Percentiles rank a stretch among this genome's conserved stretches.
phyloP scores from a whole-genome alignment of 1,140 invertebrate species.

The Melipona quadrifasciata region DNA sequence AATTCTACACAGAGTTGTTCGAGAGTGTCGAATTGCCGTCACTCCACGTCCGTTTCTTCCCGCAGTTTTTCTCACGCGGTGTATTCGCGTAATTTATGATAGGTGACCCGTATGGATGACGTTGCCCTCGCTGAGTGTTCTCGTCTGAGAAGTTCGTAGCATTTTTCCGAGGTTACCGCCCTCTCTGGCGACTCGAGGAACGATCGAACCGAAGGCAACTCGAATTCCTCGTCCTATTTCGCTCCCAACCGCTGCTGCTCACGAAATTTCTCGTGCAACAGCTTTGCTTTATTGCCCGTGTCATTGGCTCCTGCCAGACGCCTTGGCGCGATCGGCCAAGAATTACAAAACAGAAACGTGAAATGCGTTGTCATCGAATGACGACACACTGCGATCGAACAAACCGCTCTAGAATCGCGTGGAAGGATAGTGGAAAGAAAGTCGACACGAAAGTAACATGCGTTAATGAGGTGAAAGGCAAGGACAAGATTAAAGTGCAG shows the following conservation, averaged over 20 bases:
- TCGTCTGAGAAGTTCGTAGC: not conserved
- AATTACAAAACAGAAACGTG: not conserved
- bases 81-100: conserved; percentile 32
- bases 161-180: conserved; percentile 6
- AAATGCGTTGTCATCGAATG: not conserved
- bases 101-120: not conserved
- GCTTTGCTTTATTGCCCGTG: conserved; percentile 29
- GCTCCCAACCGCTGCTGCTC: not conserved
- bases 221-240: not conserved
- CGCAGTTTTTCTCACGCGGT: not conserved
- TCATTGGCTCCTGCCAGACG: not conserved
- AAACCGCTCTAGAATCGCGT: too few species aligned
- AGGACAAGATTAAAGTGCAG: too few species aligned
- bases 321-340: not conserved
- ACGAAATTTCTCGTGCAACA: conserved; percentile 12
- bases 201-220: not conserved
- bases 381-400: too few species aligned
- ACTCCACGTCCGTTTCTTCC: not conserved
- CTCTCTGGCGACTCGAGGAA: too few species aligned
- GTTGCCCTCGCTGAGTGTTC: not conserved
- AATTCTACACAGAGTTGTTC: not conserved
- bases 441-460: too few species aligned
- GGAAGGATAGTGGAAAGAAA: too few species aligned
- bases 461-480: too few species aligned
- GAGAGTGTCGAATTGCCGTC: not conserved